Base-by-base conservation (phyloP, 2,113 vertebrate genomes). In the Cathartes aura region DNA sequence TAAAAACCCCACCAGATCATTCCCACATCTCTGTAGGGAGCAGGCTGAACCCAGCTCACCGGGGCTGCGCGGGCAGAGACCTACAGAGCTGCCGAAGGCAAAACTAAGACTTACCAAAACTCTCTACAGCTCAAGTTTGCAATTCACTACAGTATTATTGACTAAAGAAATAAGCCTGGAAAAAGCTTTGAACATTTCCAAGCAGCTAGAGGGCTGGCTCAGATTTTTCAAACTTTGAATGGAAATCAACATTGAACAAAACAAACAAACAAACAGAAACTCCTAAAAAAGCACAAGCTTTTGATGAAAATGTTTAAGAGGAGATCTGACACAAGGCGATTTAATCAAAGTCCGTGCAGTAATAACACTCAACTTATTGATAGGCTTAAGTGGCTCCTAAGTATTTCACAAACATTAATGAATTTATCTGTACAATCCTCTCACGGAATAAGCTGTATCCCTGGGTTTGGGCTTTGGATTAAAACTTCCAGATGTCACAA, bases 311-410 rank as follows among this genome's bases (percentile, higher is more conserved):
- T 14, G 11, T 93, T 92, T 66, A 67, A 60, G 70, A 84, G 19
- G 11, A 92, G 78, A 84, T 91, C 70, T 62, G 62, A 76, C 53
- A 56, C 0, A 0, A 82, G 82, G 58, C 53, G 43, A 72, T 87
- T 96, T 91, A 63, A 87, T 86, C 58, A 58, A 89, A 90, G 94
- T 86, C 91, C 55, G 12, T 2, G 9, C 45, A 93, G 81, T 42
- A 82, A 90, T 60, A 93, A 80, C 78, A 80, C 66, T 63, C 85
- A 92, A 96, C 5, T 87, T 94, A 87, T 5, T 72, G 66, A 89
- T 94, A 84, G 38, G 48, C 60, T 80, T 66, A 85, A 95, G 89
- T 70, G 87, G 66, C 56, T 91, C 66, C 62, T 45, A 60, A 94
- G 68, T 40, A 75, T 82, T 89, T 72, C 0, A 0, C 72, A 82